These are phyloP conservation scores for Zaprionus davidi DNA, from an alignment of 1,140 invertebrate species.

Conservation along the genomic window DNA sequence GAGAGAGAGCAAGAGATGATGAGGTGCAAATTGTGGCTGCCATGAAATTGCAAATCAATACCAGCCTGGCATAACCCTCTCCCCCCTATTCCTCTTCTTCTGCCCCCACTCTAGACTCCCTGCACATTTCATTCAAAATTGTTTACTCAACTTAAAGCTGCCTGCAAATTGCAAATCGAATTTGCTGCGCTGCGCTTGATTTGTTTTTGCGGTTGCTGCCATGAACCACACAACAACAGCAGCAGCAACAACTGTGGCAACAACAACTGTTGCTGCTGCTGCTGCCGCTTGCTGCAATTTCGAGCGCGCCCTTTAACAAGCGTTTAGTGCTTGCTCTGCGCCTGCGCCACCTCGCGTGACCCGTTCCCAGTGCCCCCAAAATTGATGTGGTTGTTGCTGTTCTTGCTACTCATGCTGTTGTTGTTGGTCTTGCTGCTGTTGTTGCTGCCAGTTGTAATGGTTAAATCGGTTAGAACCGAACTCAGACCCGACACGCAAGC, in stretches of 20 bases:
- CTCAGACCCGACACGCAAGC: slow-evolving; percentile 62
- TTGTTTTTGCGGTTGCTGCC: slow-evolving; percentile 76
- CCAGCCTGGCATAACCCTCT: not conserved
- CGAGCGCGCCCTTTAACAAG: slow-evolving; percentile 78
- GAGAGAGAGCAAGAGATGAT: slow-evolving; percentile 49
- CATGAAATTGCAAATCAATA: slow-evolving; percentile 79
- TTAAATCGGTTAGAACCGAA: slow-evolving; percentile 44
- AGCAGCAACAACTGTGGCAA: slow-evolving; percentile 5
- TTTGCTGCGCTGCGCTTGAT: slow-evolving; percentile 60
- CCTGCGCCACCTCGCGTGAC: slow-evolving; percentile 60
- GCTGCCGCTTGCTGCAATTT: slow-evolving; percentile 50
- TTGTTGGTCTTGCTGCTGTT: slow-evolving; percentile 15
- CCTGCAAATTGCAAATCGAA: slow-evolving; percentile 61
- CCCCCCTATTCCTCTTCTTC: not conserved
- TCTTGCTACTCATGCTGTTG: slow-evolving; percentile 9
- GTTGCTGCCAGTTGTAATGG: slow-evolving; percentile 26
- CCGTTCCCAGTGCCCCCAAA: slow-evolving; percentile 52
- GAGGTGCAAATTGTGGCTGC: slow-evolving; percentile 80
- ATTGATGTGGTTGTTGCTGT: slow-evolving; percentile 43
- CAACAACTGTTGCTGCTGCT: slow-evolving; percentile 6
- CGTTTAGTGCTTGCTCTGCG: slow-evolving; percentile 62
- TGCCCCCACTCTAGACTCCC: not conserved
- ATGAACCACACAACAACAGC: slow-evolving; percentile 42
- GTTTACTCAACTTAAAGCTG: slow-evolving; percentile 70
- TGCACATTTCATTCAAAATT: slow-evolving; percentile 76